These are phyloP conservation scores for Pionites leucogaster DNA, from an alignment of 2,113 vertebrate species.

Conservation along the genomic window DNA sequence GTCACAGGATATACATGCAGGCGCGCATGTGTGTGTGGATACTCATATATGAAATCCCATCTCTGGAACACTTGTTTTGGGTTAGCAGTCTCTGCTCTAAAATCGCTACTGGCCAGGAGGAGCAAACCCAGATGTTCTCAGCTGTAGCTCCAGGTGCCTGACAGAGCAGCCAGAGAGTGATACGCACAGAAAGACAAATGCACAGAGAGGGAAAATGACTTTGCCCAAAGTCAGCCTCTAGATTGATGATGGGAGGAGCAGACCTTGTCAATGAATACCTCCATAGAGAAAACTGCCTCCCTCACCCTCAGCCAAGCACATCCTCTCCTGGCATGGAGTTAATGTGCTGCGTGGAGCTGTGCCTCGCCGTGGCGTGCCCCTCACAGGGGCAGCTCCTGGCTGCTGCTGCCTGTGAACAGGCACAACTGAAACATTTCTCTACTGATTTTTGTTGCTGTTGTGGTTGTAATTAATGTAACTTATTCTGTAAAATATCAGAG, in stretches of 20 bases:
- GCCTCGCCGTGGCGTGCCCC: rapidly evolving
- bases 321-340: too few relatives aligned
- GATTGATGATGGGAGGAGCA: neutral
- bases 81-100: neutral
- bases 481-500: neutral
- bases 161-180: neutral
- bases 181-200: neutral
- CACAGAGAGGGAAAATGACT: neutral
- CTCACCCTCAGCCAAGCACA: neutral
- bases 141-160: neutral
- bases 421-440: neutral
- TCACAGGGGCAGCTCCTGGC: neutral
- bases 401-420: neutral
- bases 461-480: neutral
- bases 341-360: neutral
- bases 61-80: neutral
- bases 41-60: neutral
- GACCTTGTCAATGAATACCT: neutral
- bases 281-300: neutral
- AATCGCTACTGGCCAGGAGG: rapidly evolving
- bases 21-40: neutral
- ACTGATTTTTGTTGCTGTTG: neutral
- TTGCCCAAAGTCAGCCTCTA: neutral
- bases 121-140: neutral
- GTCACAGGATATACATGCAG: neutral